Evolutionary conservation across 2,888 invertebrate species (phyloP), one percentile per base, ranked within the genome.

Genomic region (Orthosia gracilis): DNA sequence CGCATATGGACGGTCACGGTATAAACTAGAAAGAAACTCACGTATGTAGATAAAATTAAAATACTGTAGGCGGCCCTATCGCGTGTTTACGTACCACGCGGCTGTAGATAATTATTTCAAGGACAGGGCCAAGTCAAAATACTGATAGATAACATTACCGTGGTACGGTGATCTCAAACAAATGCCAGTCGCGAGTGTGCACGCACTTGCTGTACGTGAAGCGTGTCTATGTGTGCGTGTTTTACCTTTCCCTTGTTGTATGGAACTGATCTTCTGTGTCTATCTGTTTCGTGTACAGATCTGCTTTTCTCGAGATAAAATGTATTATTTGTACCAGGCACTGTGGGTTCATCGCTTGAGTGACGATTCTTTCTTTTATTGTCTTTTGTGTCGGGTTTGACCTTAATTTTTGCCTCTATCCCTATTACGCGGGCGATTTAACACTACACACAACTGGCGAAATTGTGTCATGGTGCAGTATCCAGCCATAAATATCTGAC

Each of bases 291-390:
- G 15, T 26, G 21, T 4, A 26, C 40, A 47, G 18, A 67, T 23
- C 47, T 73, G 47, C 26, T 54, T 54, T 23, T 54, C 9, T 2
- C 3, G 23, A 76, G 47, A 66, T 21, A 76, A 47, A 31, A 23
- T 66, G 13, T 63, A 47, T 49, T 63, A 63, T 66, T 54, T 77
- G 47, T 31, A 47, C 68, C n/a, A 23, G 50, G n/a, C 52, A 23
- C 31, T 18, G 26, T 47, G 11, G 15, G 45, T 77, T 15, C 31
- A 54, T 54, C 17, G 31, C 54, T 66, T 54, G 67, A 47, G 17
- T 21, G 31, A 11, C 12, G 9, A 47, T 76, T 54, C 3, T 50
- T 61, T 61, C 59, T 59, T 59, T 59, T 59, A 40, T 61, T 21
- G n/a, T 45, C 45, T 61, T 61, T 21, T 61, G 59, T 61, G 21